Conservation (phyloP, 2,113 vertebrate species). For the Sinocyclocheilus rhinocerous region DNA sequence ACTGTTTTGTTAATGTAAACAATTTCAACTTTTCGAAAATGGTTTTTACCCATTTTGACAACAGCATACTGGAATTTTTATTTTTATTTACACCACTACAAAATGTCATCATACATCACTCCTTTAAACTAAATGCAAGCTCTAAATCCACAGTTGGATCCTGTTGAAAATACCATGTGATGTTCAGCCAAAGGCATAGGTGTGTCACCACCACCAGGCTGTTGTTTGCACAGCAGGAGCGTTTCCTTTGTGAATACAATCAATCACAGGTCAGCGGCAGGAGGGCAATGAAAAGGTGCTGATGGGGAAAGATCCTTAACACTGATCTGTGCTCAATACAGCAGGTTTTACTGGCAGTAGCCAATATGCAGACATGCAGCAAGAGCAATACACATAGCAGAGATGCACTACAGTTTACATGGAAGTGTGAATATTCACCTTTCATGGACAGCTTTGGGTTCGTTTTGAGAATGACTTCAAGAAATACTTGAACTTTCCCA, state of each 20-base stretch:
- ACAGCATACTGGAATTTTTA: background rate
- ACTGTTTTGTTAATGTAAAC: background rate
- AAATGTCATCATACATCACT: background rate
- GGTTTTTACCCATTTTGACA: background rate
- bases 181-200: background rate
- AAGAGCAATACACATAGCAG: background rate
- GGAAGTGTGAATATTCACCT: background rate
- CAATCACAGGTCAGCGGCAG: constrained; percentile 32
- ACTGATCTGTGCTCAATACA: constrained; percentile 4
- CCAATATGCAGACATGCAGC: background rate
- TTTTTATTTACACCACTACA: background rate
- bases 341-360: background rate
- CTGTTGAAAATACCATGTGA: background rate
- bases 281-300: constrained; percentile 12
- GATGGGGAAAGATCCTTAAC: background rate
- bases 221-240: constrained; percentile 34
- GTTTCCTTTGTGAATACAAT: constrained; percentile 45
- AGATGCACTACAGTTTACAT: background rate
- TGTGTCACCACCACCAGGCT: constrained; percentile 18
- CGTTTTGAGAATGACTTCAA: background rate
- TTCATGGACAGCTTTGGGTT: background rate
- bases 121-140: background rate
- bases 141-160: constrained; percentile 12
- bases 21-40: background rate
- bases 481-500: background rate